Evolutionary conservation across 2,888 invertebrate species (phyloP).

Genomic region (Netelia virgata): DNA sequence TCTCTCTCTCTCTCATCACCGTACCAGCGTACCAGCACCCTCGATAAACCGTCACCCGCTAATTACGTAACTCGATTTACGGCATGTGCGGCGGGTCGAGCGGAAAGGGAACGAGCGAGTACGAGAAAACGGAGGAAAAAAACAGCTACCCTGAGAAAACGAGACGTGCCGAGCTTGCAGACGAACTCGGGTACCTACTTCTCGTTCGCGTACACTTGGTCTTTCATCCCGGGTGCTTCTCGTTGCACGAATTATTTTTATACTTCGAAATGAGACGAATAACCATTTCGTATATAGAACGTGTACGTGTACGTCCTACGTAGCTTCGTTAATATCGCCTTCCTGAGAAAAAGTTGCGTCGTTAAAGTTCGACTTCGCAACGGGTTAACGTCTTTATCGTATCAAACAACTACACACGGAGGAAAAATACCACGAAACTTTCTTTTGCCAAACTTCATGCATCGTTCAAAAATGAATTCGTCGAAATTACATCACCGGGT

Average conservation of each 20-base stretch:
- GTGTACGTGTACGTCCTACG: too few species aligned
- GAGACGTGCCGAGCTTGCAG: conserved; percentile 12
- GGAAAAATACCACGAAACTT: too few species aligned
- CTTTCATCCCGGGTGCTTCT: conserved; percentile 11
- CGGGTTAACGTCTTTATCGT: too few species aligned
- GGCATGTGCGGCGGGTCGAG: background rate
- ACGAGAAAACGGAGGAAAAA: conserved; percentile 17
- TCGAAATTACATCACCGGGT: too few species aligned
- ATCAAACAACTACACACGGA: too few species aligned
- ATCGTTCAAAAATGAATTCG: too few species aligned
- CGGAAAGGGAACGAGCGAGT: background rate
- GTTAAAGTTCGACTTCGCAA: too few species aligned
- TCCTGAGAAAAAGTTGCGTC: too few species aligned
- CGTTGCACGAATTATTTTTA: conserved; percentile 10
- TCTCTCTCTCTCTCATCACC: background rate
- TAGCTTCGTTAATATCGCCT: too few species aligned
- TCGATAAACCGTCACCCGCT: background rate
- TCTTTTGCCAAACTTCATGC: too few species aligned
- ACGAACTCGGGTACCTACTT: background rate
- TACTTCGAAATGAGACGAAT: background rate
- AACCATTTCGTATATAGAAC: background rate
- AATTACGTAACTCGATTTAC: conserved; percentile 51
- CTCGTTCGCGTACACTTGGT: background rate
- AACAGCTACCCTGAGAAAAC: background rate
- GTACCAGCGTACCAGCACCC: background rate